Evolutionary conservation across 2,888 invertebrate species (phyloP), one percentile per base, ranked within the genome.

Genomic region (Panzeria rudis): DNA sequence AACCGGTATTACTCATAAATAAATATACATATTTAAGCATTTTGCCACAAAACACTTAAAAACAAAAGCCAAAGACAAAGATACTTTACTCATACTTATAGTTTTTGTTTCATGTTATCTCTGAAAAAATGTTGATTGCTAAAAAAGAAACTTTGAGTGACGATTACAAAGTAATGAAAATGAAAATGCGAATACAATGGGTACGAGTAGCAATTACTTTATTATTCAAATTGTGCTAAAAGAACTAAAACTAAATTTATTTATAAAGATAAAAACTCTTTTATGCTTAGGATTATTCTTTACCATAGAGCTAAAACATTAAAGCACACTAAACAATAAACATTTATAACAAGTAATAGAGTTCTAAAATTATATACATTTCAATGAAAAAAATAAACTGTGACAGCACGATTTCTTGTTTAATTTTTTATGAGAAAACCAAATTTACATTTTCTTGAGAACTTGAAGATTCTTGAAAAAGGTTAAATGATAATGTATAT

Each of bases 1-100:
- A 79, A 79, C 78, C 78, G 38, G 78, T 62, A 78, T 69, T 79
- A 66, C 44, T 56, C 47, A 59, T 72, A 44, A 23, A 56, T 50
- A 44, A 13, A 59, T 8, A 20, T 73, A 38, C 77, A 50, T n/a
- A 78, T 29, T 78, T 50, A 59, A 68, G 25, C 29, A 20, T 69
- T 69, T 62, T 59, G 20, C 78, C 59, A 59, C 59, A 72, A 61
- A 59, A 41, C 35, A 73, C 38, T 50, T 52, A 17, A 38, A 17
- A 62, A 20, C 50, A 50, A 61, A 73, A 61, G 25, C 52, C n/a
- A 38, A 75, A 72, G 59, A 20, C 20, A 72, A 35, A 64, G 11
- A 75, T 54, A 75, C 52, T 41, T 47, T 5, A 47, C n/a, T 25
- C 23, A 23, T 52, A 50, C 25, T 62, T 5, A 23, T 17, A 35